Evolutionary conservation across 2,797 vertebrate genomes (phyloP), one percentile per base, ranked within the genome.

Genomic region (Melanotaenia boesemani): DNA sequence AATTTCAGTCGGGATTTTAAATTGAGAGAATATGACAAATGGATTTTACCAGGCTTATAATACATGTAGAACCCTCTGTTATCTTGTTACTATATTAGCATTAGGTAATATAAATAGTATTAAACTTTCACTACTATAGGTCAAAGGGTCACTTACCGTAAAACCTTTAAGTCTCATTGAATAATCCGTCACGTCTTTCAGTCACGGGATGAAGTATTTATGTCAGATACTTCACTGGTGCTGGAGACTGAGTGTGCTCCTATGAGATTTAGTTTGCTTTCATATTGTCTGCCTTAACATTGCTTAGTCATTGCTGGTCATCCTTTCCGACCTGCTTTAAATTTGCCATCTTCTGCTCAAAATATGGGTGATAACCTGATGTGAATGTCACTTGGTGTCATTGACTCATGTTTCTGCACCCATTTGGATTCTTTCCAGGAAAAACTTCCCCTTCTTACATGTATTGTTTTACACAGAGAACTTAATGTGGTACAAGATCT

Each of bases 121-220:
- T 65, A 36, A 78, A 36, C 57, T 59, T 60, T 54, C 41, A 65
- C 44, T 56, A 24, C 70, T 72, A 41, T 41, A 9, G 62, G 20
- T n/a, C 0, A 1, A 54, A 55, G 48, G 22, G 70, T 63, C 24
- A 37, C 50, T 63, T 22, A n/a, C 54, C 22, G 70, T 83, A 66
- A 76, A 66, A 80, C 73, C 69, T 71, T 69, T 54, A 72, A 22
- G 50, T 44, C 70, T 72, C 39, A 26, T 39, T 65, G 36, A 61
- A 2, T 86, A 87, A 89, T 86, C 86, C 81, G 1, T 77, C 11
- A 48, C 54, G 57, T 67, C 84, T 81, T 79, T 82, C 50, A 68
- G 74, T 72, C 72, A 89, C 84, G 79, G 86, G 83, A 85, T 73
- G 57, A 71, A 64, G 44, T 59, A 60, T 68, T 69, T 78, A 63